Conservation (phyloP, 2,888 invertebrate genomes). For the Pyrrhosoma nymphula region DNA sequence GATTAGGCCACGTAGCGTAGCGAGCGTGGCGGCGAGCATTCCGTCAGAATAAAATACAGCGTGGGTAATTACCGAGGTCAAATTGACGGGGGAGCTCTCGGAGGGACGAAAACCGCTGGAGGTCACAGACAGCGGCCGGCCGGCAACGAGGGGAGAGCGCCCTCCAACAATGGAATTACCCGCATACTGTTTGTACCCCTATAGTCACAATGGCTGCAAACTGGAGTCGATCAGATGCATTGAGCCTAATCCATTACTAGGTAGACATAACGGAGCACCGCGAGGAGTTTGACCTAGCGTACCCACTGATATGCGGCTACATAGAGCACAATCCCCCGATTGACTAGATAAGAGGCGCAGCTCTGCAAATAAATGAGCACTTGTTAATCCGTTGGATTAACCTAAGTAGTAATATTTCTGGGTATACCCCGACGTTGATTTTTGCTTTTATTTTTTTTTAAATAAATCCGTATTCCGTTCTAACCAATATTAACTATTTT, state of each 20-base stretch:
- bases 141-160: background rate
- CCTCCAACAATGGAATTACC: background rate
- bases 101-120: background rate
- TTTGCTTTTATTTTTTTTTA: too few relatives aligned
- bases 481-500: too few relatives aligned
- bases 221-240: background rate
- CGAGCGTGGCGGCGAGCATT: background rate
- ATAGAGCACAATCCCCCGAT: background rate
- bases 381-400: too few relatives aligned
- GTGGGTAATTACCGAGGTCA: background rate
- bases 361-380: too few relatives aligned
- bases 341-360: too few relatives aligned
- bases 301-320: background rate
- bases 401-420: too few relatives aligned
- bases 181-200: background rate
- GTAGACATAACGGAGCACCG: background rate
- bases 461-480: too few relatives aligned
- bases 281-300: background rate
- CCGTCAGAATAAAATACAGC: conserved; percentile 31
- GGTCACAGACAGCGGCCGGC: conserved; percentile 22
- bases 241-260: background rate
- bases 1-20: background rate
- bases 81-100: background rate
- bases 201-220: background rate
- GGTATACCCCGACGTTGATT: too few relatives aligned